Evolutionary conservation across 2,113 vertebrate species (phyloP), one percentile per base, ranked within the genome.

Genomic region (Heliornis fulica): DNA sequence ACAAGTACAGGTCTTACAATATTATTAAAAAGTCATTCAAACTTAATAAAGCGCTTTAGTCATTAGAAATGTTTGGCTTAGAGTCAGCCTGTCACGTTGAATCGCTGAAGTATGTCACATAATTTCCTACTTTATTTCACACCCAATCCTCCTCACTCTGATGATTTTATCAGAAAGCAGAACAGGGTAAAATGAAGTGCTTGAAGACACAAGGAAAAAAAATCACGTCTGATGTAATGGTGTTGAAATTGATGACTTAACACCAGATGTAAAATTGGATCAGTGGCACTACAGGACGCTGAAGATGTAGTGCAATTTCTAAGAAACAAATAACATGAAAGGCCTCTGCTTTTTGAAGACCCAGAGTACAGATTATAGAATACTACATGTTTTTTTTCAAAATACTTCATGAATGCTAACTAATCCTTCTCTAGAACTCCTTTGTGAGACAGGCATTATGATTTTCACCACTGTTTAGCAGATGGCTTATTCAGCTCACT

Each of bases 131-230:
- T 90, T 81, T 54, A 61, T 91, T 94, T 94, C 85, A 69, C 79
- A 77, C 48, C 20, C 59, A 80, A 14, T 57, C 22, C 36, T 89
- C 85, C 32, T 87, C 59, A 41, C 14, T 9, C 18, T 90, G 72
- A 94, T 70, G 71, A 48, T 70, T 96, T 89, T 91, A 54, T 88
- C 75, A 93, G 87, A 69, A 85, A 81, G n/a, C 10, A 72, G n/a
- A 23, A 59, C 7, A 84, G 19, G 20, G 34, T 53, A 77, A 87
- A 94, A 69, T 28, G 50, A 93, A 94, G 40, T 57, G 57, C 61
- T 69, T 69, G 66, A 66, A 86, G 59, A 83, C 84, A 71, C 23
- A 36, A 68, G 71, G 48, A 36, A 68, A 45, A 81, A 72, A n/a
- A 8, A 36, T 86, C 9, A 32, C 43, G 31, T 63, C 56, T 90